Percentiles rank a stretch among this genome's conserved stretches.
These are phyloP conservation scores for Halcyon chelicuti DNA, from an alignment of 2,797 vertebrate species.

Conservation along the genomic window DNA sequence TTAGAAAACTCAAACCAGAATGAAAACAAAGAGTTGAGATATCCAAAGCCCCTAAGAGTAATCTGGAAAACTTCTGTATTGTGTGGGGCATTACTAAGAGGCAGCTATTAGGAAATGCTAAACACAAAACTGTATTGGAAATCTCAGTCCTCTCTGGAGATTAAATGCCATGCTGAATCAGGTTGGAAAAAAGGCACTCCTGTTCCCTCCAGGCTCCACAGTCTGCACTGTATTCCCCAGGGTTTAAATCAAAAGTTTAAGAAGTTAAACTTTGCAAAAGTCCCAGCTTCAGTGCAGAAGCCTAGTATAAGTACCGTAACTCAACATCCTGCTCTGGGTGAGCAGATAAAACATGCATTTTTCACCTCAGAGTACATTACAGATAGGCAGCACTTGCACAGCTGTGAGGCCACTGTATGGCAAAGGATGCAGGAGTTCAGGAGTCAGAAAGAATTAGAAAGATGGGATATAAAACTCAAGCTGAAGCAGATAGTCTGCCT, in stretches of 20 bases:
- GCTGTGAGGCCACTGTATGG: not conserved
- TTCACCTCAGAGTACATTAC: not conserved
- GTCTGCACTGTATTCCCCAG: not conserved
- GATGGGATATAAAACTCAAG: not conserved
- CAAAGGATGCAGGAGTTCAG: not conserved
- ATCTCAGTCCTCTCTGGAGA: slow-evolving; percentile 27
- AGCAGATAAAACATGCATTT: not conserved
- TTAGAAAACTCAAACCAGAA: not conserved
- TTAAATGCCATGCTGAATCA: slow-evolving; percentile 62
- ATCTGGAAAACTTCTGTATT: not conserved
- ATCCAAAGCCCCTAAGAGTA: not conserved
- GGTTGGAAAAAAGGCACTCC: not conserved
- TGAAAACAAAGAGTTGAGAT: not conserved
- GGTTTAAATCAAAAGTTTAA: slow-evolving; percentile 23
- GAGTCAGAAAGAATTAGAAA: not conserved
- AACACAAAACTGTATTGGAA: slow-evolving; percentile 18
- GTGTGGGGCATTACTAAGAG: not conserved
- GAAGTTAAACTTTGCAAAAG: not conserved
- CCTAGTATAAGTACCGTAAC: not conserved
- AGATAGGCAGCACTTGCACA: not conserved
- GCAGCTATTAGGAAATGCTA: slow-evolving; percentile 31
- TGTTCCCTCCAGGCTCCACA: not conserved
- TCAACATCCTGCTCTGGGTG: not conserved
- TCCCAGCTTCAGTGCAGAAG: not conserved
- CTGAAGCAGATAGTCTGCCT: not conserved